Evolutionary conservation across 2,113 vertebrate genomes (phyloP), one percentile per base, ranked within the genome.

Genomic region (Brachyhypopomus gauderio): DNA sequence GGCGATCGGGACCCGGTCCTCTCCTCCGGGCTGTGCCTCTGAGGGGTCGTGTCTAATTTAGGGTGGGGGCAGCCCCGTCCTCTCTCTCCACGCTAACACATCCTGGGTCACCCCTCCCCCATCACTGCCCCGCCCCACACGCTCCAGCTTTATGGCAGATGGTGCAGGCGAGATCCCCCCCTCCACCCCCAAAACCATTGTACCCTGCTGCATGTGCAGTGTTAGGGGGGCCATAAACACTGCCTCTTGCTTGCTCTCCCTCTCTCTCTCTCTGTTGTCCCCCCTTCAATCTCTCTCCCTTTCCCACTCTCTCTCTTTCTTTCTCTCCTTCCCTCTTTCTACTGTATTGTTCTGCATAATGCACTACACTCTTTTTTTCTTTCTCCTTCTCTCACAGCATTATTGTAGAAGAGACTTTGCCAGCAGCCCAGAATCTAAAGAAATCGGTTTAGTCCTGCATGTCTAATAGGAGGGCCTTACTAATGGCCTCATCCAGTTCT

Each of bases 121-220:
- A 12, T 25, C 59, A 23, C 75, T 20, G 41, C 62, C 59, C 72
- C 63, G 16, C 22, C 79, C 72, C 71, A 67, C 25, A 59, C 7
- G 36, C 62, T 60, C 72, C 77, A 77, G 74, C 80, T 77, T 82
- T 77, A 83, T 74, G 81, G 77, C 85, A 86, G 85, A 86, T 86
- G 85, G 85, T 83, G 85, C 79, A 55, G 78, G 72, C 82, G 52
- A 45, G 34, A 16, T 48, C 82, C 69, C 74, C 70, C 72, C 60
- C 75, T 74, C 73, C 69, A 62, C 77, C 77, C 77, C 60, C 0
- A 64, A 69, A 80, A 64, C 85, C 77, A 82, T 86, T 86, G 85
- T 86, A 78, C 78, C 78, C 69, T 74, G 45, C 36, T 82, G 74
- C 80, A 70, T 70, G 58, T 82, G 80, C 63, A 11, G 56, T 82